Conservation (phyloP, 2,113 vertebrate genomes). For the Boleophthalmus pectinirostris region DNA sequence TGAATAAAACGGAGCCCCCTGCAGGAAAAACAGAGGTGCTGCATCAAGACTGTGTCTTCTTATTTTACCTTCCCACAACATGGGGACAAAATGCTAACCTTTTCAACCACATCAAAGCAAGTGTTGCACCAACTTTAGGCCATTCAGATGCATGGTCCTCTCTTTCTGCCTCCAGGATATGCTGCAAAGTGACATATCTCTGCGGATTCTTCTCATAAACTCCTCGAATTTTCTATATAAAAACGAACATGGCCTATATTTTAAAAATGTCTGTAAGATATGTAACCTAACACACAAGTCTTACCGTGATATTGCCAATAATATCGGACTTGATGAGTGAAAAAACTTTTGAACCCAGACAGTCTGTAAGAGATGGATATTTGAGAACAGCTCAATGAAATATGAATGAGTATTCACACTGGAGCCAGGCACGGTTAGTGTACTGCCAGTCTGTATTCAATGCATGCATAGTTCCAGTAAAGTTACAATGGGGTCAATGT, state of each 20-base stretch:
- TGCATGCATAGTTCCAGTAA: conserved; percentile 25
- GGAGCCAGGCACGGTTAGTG: background rate
- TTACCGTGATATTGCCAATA: conserved; percentile 89
- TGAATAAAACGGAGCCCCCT: conserved; percentile 96
- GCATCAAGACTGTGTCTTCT: background rate
- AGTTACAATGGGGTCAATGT: conserved; percentile 55
- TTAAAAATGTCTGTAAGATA: background rate
- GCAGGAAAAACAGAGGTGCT: conserved; percentile 19
- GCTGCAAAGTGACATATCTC: conserved; percentile 89
- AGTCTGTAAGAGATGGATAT: conserved; percentile 79
- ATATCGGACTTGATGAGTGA: conserved; percentile 90
- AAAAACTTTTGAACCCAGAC: conserved; percentile 89
- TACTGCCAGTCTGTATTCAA: background rate
- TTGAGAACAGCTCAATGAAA: conserved; percentile 45
- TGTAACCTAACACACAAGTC: conserved; percentile 15
- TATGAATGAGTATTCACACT: conserved; percentile 43
- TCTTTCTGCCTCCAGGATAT: conserved; percentile 88
- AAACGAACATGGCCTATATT: background rate
- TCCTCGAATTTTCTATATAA: conserved; percentile 85
- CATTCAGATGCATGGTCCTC: conserved; percentile 82
- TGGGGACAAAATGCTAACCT: conserved; percentile 75
- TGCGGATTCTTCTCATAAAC: conserved; percentile 88
- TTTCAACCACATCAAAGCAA: conserved; percentile 96
- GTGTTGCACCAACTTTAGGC: conserved; percentile 90
- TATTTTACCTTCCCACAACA: conserved; percentile 2